Conservation (phyloP, 2,113 vertebrate genomes). For the Nansenia antarctica region DNA sequence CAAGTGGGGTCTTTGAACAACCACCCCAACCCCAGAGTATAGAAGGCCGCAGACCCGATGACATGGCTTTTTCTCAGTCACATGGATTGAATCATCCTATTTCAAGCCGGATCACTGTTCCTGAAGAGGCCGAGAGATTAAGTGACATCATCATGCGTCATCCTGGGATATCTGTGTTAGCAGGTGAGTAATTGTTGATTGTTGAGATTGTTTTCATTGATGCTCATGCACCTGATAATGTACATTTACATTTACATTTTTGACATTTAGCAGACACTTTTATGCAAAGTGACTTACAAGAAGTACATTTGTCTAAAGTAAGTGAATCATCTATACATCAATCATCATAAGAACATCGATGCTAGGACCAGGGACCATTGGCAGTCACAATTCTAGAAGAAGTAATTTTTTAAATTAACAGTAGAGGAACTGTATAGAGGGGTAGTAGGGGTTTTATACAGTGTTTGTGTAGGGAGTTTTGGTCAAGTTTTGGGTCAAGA, state of each 20-base stretch:
- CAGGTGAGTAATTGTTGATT: slow-evolving; percentile 60
- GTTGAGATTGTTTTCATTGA: not conserved
- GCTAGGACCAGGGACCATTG: too few species aligned
- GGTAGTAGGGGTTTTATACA: too few species aligned
- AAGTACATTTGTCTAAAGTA: too few species aligned
- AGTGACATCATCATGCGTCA: slow-evolving; percentile 61
- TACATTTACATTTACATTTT: slow-evolving; percentile 1
- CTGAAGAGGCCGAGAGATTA: slow-evolving; percentile 54
- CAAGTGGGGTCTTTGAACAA: slow-evolving; percentile 37
- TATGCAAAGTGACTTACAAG: too few species aligned
- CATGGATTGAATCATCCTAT: slow-evolving; percentile 22
- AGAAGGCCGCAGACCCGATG: slow-evolving; percentile 34
- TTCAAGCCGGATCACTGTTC: slow-evolving; percentile 38
- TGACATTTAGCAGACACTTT: not conserved
- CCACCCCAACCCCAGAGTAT: slow-evolving; percentile 22
- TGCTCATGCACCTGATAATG: slow-evolving; percentile 4
- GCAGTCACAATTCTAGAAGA: too few species aligned
- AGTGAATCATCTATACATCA: too few species aligned
- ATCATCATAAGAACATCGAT: too few species aligned
- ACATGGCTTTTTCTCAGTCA: slow-evolving; percentile 5
- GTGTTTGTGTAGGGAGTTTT: too few species aligned
- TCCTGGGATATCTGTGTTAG: slow-evolving; percentile 53
- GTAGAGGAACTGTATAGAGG: too few species aligned
- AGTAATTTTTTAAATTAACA: too few species aligned
- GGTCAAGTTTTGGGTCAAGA: not conserved